Base-by-base conservation (phyloP, 2,113 vertebrate species). In the Peucedramus taeniatus region DNA sequence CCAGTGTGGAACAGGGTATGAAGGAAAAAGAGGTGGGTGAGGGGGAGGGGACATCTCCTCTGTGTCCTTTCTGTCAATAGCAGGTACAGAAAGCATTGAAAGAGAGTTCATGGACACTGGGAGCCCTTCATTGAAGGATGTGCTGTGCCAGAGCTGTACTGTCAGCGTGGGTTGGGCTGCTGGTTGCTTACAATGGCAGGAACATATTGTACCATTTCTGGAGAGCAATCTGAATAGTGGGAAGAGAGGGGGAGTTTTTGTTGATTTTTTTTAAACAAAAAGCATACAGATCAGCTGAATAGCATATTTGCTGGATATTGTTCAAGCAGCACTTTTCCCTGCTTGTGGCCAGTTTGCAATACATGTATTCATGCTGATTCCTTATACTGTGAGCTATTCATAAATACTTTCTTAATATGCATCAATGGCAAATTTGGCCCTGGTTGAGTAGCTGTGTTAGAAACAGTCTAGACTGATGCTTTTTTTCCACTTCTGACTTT, bases 401-500 rank as follows among this genome's bases (percentile, higher is more conserved):
- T 60, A 64, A 94, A 93, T 53, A 61, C 71, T 68, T 90, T 83
- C 71, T 93, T 87, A 82, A 76, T 75, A 93, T 86, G 69, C 76
- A 75, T 78, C 69, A 75, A 39, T 66, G 72, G 76, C 49, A 78
- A 78, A 94, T 90, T 71, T 89, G 49, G 23, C 68, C 68, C 68
- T 90, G 85, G 60, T 30, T 82, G 76, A 94, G n/a, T 81, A 90
- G 80, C 28, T 89, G 33, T 72, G 51, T 76, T 86, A 77, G 39
- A n/a, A 93, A 56, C 21, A 9, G 82, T 81, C 83, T 87, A 83
- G 90, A 75, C 60, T 70, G 60, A 40, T 42, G 39, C 4, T 39
- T 79, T 83, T 81, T 83, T 86, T 6, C 49, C 65, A 49, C 40
- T 90, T 86, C 35, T 88, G 79, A 35, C 47, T 89, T 90, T 53